Conservation (phyloP, 2,888 invertebrate species). For the Dexiosoma caninum region DNA sequence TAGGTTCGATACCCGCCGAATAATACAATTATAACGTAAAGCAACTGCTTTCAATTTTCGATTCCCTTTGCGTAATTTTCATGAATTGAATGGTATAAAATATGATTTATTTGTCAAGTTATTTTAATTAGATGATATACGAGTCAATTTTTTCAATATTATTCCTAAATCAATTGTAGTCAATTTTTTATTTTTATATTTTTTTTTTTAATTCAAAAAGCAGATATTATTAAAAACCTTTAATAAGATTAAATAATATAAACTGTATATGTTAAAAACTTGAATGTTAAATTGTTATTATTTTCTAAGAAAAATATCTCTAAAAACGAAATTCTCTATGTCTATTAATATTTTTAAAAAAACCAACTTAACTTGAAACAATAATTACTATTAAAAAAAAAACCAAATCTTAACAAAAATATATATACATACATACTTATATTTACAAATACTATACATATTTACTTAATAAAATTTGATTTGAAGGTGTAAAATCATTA, state of each 20-base stretch:
- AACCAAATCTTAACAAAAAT: slow-evolving; percentile 4
- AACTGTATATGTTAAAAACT: slow-evolving; percentile 39
- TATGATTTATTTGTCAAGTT: not conserved
- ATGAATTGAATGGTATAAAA: not conserved
- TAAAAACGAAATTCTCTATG: slow-evolving; percentile 38
- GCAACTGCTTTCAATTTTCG: too few relatives aligned
- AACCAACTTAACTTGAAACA: slow-evolving; percentile 47
- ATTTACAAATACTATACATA: slow-evolving; percentile 26
- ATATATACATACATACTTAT: not conserved
- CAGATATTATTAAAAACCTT: slow-evolving; percentile 24
- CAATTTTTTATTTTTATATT: too few relatives aligned
- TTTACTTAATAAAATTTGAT: slow-evolving; percentile 38
- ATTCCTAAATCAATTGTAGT: too few relatives aligned
- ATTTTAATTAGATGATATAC: not conserved
- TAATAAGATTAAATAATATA: slow-evolving; percentile 14
- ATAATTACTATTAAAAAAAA: slow-evolving; percentile 56
- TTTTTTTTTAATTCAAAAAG: slow-evolving; percentile 14
- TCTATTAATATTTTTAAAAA: slow-evolving; percentile 53
- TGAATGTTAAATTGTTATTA: slow-evolving; percentile 49
- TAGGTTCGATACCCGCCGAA: too few relatives aligned
- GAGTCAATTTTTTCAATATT: slow-evolving; percentile 50
- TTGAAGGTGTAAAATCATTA: slow-evolving; percentile 36
- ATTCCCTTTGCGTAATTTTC: too few relatives aligned
- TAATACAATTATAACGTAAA: too few relatives aligned
- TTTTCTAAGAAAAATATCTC: slow-evolving; percentile 4